Conservation (phyloP, 2,113 vertebrate species). For the Aphelocoma coerulescens region DNA sequence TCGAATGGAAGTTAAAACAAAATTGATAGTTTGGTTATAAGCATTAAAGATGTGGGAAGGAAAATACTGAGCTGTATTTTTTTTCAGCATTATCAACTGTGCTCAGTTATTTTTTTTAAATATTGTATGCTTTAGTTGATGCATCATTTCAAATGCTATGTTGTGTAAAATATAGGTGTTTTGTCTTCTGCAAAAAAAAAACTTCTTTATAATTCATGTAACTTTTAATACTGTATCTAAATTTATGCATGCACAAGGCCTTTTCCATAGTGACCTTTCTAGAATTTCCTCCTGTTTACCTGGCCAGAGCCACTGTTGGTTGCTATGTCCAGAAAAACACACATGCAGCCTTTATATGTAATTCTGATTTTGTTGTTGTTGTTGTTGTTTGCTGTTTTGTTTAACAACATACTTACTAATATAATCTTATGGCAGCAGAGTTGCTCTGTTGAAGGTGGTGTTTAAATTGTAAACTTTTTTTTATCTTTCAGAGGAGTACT, state of each 20-base stretch:
- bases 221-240: not conserved
- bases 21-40: not conserved
- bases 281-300: not conserved
- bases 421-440: not conserved
- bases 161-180: not conserved
- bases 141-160: not conserved
- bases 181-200: not conserved
- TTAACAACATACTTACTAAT: not conserved
- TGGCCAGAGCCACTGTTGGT: not conserved
- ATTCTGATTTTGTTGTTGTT: not conserved
- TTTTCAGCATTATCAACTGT: not conserved
- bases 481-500: conserved; percentile 75
- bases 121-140: not conserved
- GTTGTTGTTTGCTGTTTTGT: not conserved
- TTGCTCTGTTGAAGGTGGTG: not conserved
- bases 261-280: not conserved
- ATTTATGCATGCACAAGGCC: not conserved
- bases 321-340: not conserved
- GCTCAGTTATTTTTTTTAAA: not conserved
- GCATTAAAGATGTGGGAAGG: not conserved
- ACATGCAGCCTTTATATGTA: not conserved
- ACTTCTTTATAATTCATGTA: not conserved
- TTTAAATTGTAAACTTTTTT: not conserved
- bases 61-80: not conserved
- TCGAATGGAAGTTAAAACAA: not conserved